These are phyloP conservation scores for Myoxocephalus aenaeus DNA, from an alignment of 2,797 vertebrate species.

Conservation along the genomic window DNA sequence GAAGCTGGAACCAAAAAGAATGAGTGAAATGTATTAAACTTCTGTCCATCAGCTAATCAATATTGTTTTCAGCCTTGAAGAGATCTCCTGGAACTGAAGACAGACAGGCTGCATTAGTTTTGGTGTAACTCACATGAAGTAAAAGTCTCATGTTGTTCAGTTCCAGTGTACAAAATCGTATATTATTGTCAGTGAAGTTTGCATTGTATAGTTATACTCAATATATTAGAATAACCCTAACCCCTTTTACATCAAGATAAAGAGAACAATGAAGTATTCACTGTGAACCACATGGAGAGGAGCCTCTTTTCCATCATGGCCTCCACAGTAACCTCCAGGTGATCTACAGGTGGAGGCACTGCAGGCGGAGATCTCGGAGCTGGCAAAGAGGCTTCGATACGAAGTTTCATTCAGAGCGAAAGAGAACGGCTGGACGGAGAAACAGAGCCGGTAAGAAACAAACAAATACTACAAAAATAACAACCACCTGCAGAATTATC, in stretches of 20 bases:
- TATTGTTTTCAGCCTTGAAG: too few species aligned
- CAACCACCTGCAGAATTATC: background rate
- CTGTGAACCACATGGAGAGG: background rate
- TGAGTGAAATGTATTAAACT: background rate
- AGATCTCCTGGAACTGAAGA: too few species aligned
- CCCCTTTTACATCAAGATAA: too few species aligned
- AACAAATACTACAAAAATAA: background rate
- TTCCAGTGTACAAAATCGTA: too few species aligned
- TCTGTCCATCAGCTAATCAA: too few species aligned
- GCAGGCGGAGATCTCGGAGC: constrained; percentile 88
- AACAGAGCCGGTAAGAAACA: constrained; percentile 84
- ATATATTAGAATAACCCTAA: too few species aligned
- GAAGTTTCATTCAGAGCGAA: constrained; percentile 87
- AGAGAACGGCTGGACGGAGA: constrained; percentile 91
- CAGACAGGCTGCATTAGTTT: too few species aligned
- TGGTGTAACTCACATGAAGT: too few species aligned
- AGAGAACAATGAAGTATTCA: background rate
- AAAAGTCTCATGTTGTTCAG: too few species aligned
- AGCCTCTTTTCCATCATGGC: background rate
- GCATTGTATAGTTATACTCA: too few species aligned
- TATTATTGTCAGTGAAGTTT: too few species aligned
- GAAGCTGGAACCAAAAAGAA: background rate
- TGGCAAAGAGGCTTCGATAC: constrained; percentile 85
- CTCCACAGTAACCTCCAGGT: constrained; percentile 56
- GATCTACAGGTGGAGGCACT: constrained; percentile 90